Conservation (phyloP, 2,113 vertebrate genomes). For the Saguinus imperator region DNA sequence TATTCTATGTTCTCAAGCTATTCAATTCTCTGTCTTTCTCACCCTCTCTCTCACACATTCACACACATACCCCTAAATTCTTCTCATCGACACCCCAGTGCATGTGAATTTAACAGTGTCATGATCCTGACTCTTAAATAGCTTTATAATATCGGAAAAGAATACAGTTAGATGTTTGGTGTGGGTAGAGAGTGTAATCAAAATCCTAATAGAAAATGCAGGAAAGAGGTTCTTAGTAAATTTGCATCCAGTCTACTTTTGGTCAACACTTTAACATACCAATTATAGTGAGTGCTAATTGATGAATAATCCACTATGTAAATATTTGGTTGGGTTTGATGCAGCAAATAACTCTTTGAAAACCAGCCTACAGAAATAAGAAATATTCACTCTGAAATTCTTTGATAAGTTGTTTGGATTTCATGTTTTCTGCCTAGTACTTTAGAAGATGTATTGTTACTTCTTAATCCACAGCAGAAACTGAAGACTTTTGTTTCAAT, state of each 20-base stretch:
- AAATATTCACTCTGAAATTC: neutral
- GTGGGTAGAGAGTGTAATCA: neutral
- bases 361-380: constrained; percentile 34
- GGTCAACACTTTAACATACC: neutral
- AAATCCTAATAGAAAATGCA: constrained; percentile 10
- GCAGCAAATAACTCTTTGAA: neutral
- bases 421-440: neutral
- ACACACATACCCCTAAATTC: neutral
- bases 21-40: neutral
- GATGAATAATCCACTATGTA: neutral
- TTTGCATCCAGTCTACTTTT: neutral
- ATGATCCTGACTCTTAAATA: neutral
- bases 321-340: neutral
- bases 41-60: neutral
- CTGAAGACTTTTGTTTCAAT: neutral
- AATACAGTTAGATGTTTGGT: neutral
- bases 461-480: neutral
- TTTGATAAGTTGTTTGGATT: neutral
- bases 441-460: neutral
- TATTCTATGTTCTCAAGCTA: neutral
- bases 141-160: neutral
- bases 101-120: neutral
- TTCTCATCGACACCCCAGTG: neutral
- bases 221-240: neutral
- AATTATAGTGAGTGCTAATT: neutral